These are phyloP conservation scores for Zaprionus davidi DNA, from an alignment of 1,140 invertebrate species.

Conservation along the genomic window DNA sequence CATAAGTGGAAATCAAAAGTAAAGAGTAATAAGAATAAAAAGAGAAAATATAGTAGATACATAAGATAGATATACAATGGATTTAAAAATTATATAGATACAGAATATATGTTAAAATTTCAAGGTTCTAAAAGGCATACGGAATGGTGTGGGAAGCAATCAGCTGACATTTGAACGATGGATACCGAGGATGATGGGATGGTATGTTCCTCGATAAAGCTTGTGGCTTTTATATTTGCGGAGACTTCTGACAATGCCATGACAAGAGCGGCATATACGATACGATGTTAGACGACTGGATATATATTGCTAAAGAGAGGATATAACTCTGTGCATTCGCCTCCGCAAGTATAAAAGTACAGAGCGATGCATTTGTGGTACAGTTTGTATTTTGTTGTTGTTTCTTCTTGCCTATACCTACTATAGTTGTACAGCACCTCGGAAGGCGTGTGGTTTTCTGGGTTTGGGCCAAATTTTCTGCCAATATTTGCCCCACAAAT, in stretches of 20 bases:
- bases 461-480: constrained; percentile 51
- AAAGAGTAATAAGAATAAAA: constrained; percentile 7
- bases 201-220: constrained; percentile 41
- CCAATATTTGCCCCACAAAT: constrained; percentile 73
- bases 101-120: constrained; percentile 64
- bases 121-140: constrained; percentile 84
- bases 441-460: constrained; percentile 2
- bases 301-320: constrained; percentile 5
- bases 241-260: constrained; percentile 46
- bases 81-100: constrained; percentile 37
- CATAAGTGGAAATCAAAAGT: constrained; percentile 35
- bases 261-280: constrained; percentile 23
- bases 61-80: constrained; percentile 27
- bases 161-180: constrained; percentile 83
- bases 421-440: constrained; percentile 19
- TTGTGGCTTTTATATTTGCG: constrained; percentile 69
- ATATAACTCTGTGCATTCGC: constrained; percentile 37
- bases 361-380: constrained; percentile 68
- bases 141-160: constrained; percentile 85
- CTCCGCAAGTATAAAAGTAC: constrained; percentile 78
- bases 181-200: constrained; percentile 57
- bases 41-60: constrained; percentile 29
- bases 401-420: constrained; percentile 11
- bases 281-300: constrained; percentile 60
- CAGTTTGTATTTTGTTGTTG: not conserved